Conservation (phyloP, 2,888 invertebrate species). For the Phaedon cochleariae region DNA sequence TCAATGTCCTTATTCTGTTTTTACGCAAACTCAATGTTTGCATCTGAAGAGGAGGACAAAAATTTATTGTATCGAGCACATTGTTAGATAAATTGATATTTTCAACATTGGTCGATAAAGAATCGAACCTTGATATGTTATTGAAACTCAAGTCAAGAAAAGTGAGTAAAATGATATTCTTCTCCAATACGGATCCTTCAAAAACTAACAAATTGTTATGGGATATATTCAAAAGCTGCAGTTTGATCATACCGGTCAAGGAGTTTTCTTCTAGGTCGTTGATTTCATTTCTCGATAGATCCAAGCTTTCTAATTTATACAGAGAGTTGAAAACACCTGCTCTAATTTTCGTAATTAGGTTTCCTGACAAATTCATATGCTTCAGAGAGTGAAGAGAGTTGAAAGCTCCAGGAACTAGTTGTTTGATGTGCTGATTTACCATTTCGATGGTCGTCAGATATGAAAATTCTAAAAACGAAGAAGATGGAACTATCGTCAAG, state of each 20-base stretch:
- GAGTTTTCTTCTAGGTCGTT: neutral
- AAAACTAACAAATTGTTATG: neutral
- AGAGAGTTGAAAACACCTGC: slow-evolving; percentile 6
- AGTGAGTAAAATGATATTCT: neutral
- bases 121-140: neutral
- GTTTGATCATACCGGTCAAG: neutral
- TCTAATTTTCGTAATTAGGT: neutral
- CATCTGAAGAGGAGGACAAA: neutral
- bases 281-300: slow-evolving; percentile 1
- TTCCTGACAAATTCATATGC: neutral
- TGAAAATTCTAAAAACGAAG: neutral
- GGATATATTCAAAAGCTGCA: neutral
- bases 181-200: neutral
- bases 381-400: slow-evolving; percentile 1
- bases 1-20: neutral
- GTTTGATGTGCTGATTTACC: neutral
- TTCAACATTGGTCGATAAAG: neutral
- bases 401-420: slow-evolving; percentile 1
- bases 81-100: slow-evolving; percentile 14
- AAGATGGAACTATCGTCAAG: neutral
- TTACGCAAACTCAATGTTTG: neutral
- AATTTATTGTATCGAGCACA: slow-evolving; percentile 3
- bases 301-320: neutral
- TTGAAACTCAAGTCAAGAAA: slow-evolving; percentile 14
- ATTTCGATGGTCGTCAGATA: neutral